These are phyloP conservation scores for Amphiura filiformis DNA, from an alignment of 35 echinoderm and acorn worm genomes.

Conservation along the genomic window DNA sequence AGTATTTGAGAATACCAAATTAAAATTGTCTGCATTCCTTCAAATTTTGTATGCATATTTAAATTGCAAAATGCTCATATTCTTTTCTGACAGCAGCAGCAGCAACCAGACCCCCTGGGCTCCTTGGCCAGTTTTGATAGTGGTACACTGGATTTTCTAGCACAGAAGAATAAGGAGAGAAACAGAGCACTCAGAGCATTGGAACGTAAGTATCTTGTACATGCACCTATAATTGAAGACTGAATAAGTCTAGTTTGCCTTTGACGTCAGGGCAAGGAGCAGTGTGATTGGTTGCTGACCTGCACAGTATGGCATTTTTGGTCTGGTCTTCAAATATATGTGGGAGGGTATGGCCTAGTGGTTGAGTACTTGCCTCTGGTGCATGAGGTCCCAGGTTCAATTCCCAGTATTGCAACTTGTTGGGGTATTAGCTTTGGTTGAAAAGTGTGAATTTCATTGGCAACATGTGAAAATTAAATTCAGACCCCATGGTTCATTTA, in stretches of 20 bases:
- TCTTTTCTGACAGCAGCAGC: background rate
- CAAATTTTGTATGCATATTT: too few species aligned
- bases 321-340: background rate
- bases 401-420: too few species aligned
- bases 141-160: slow-evolving; percentile 41
- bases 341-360: too few species aligned
- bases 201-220: slow-evolving; percentile 52
- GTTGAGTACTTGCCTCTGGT: too few species aligned
- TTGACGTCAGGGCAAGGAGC: background rate
- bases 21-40: too few species aligned
- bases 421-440: too few species aligned
- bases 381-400: too few species aligned
- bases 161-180: slow-evolving; percentile 66
- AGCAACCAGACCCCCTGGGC: slow-evolving; percentile 40
- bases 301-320: background rate
- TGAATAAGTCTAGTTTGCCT: background rate
- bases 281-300: background rate
- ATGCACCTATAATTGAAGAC: background rate
- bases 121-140: slow-evolving; percentile 65
- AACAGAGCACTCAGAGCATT: slow-evolving; percentile 50
- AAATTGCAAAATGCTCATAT: too few species aligned
- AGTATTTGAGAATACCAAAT: too few species aligned
- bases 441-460: too few species aligned
- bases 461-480: too few species aligned
- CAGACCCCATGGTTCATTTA: too few species aligned